These are phyloP conservation scores for Verasper variegatus DNA, from an alignment of 2,113 vertebrate species.

Conservation along the genomic window DNA sequence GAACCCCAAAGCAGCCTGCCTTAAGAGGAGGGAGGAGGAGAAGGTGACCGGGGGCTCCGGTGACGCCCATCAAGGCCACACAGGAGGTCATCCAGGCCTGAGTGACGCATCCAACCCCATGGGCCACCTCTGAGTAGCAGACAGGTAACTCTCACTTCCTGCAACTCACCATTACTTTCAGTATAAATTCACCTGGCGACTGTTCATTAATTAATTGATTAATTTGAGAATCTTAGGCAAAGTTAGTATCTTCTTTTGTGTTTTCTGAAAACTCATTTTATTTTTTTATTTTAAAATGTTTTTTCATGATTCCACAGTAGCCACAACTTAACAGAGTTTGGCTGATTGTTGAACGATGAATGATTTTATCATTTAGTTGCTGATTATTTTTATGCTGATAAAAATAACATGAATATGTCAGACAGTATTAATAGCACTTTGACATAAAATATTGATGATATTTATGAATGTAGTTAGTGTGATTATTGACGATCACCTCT, in stretches of 20 bases:
- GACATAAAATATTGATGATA: not conserved
- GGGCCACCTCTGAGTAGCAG: constrained; percentile 79
- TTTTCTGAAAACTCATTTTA: not conserved
- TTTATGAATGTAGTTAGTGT: not conserved
- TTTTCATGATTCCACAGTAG: too few species aligned
- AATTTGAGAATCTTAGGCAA: too few species aligned
- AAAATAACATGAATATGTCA: too few species aligned
- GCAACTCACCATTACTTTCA: not conserved
- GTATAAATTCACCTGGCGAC: too few species aligned
- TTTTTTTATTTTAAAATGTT: too few species aligned
- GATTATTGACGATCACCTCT: constrained; percentile 7
- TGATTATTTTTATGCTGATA: not conserved
- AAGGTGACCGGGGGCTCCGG: constrained; percentile 94
- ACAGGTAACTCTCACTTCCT: constrained; percentile 54
- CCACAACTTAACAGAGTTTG: too few species aligned
- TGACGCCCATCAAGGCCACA: constrained; percentile 89
- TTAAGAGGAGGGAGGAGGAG: constrained; percentile 98
- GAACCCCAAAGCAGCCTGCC: constrained; percentile 99
- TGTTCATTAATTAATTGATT: not conserved
- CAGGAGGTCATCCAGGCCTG: constrained; percentile 91
- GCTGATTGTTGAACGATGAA: too few species aligned
- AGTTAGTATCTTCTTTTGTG: not conserved
- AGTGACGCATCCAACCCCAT: constrained; percentile 97
- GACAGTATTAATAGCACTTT: not conserved
- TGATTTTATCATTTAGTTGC: too few species aligned